Evolutionary conservation across 2,888 invertebrate species (phyloP).

Genomic region (Molorchus minor): DNA sequence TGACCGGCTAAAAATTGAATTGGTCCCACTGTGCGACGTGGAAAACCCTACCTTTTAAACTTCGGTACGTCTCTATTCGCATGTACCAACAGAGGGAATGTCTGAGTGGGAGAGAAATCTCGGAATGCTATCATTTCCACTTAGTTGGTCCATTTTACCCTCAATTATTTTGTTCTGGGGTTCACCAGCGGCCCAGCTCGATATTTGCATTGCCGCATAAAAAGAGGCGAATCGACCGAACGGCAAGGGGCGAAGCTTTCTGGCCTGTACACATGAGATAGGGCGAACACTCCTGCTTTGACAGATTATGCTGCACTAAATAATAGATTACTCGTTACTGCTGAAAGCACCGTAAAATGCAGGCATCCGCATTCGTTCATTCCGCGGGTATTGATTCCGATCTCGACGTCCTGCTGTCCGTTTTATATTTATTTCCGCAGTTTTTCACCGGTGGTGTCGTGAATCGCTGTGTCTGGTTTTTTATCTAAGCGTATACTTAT

Average conservation of each 20-base stretch:
- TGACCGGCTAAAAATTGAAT: no score
- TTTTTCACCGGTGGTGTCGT: constrained; percentile 16
- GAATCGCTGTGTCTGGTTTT: no score
- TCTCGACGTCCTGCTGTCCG: constrained; percentile 8
- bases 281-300: constrained; percentile 56
- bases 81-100: not conserved
- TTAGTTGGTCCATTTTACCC: constrained; percentile 52
- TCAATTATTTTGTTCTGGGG: constrained; percentile 51
- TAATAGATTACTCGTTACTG: constrained; percentile 54
- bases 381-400: constrained; percentile 18
- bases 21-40: no score
- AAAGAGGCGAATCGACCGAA: constrained; percentile 15
- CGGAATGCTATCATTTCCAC: constrained; percentile 51
- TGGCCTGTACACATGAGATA: constrained; percentile 55
- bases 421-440: not conserved
- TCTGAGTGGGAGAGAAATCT: constrained; percentile 31
- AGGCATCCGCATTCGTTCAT: constrained; percentile 27
- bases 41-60: no score
- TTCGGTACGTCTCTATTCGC: constrained; percentile 1
- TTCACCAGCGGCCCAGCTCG: constrained; percentile 42
- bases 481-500: no score
- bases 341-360: constrained; percentile 43
- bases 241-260: constrained; percentile 26
- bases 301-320: constrained; percentile 58
- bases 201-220: constrained; percentile 32